phyloP scores from a whole-genome alignment of 1,140 invertebrate species.

The Pomacea maculata region DNA sequence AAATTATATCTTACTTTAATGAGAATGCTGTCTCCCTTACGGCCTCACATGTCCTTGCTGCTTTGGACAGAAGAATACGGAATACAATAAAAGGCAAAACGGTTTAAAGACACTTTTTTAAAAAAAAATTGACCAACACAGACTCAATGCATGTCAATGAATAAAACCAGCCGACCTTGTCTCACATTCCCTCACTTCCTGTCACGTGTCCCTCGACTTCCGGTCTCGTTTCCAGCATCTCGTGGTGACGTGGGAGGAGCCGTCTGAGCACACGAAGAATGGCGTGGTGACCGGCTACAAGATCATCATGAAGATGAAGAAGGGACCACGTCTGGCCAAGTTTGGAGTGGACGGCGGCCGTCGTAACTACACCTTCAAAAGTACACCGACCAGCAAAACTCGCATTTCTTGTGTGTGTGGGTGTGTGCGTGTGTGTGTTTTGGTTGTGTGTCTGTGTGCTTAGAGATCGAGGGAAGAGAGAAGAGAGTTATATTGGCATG shows the following conservation, averaged over 20 bases:
- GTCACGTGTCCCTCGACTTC: too few species aligned
- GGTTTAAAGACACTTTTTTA: not conserved
- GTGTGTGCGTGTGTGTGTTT: not conserved
- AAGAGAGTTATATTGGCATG: too few species aligned
- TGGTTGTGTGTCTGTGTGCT: not conserved
- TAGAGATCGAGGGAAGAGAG: too few species aligned
- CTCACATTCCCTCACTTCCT: too few species aligned
- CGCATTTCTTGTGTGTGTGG: not conserved
- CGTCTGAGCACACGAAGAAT: constrained; percentile 72
- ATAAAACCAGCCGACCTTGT: too few species aligned
- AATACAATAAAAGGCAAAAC: not conserved
- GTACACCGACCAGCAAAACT: not conserved
- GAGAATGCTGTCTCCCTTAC: too few species aligned
- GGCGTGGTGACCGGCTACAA: constrained; percentile 94
- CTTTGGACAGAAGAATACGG: not conserved
- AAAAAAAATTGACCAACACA: not conserved
- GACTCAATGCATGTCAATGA: too few species aligned
- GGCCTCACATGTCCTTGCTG: too few species aligned
- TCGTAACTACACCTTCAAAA: constrained; percentile 74
- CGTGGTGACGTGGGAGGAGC: constrained; percentile 88
- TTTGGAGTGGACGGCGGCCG: constrained; percentile 77
- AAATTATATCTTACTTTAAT: too few species aligned
- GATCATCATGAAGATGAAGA: constrained; percentile 76
- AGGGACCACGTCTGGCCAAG: constrained; percentile 21
- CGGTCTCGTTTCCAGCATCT: constrained; percentile 73